Evolutionary conservation across 2,888 invertebrate species (phyloP), one percentile per base, ranked within the genome.

Genomic region (Syrista parreyssii): DNA sequence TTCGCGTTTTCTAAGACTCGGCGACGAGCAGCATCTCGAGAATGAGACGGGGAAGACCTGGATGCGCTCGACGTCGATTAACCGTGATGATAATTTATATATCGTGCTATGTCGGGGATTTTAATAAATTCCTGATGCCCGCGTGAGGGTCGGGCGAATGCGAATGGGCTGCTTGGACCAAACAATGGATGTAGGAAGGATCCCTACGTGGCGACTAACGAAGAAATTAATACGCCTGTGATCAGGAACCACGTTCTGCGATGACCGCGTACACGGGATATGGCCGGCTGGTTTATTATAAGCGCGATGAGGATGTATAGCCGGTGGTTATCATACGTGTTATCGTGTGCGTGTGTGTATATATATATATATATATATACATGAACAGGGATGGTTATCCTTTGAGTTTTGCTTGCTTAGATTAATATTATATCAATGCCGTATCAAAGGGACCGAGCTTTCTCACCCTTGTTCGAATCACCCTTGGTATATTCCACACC

Each of bases 341-440:
- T 55, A 55, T 36, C 23, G 33, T 33, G 33, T 23, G 4, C 1
- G 12, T 36, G 12, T 12, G 6, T 36, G 1, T 40, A 23, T 23
- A 6, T 23, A 23, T 6, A 6, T 40, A 2, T 36, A 12, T 36
- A 55, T 23, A 23, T 23, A 23, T 55, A 55, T 9, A 77, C 74
- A 55, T 32, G 36, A 78, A 80, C 79, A 74, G 75, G 78, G 80
- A 79, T 68, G 83, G 80, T 82, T 84, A 83, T 85, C 84, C 87
- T 88, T 88, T 88, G 87, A 88, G 85, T 86, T 86, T 85, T 81
- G 81, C 83, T 82, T 85, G 85, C 84, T 84, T 81, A 84, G 82
- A 87, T 88, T 88, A 88, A 88, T 88, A 86, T 85, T 87, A 84
- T 85, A 88, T 88, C 86, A 88, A 88, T 88, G 84, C 82, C 81